These are phyloP conservation scores for Xylophagus ater DNA, from an alignment of 2,888 invertebrate species.

Conservation along the genomic window DNA sequence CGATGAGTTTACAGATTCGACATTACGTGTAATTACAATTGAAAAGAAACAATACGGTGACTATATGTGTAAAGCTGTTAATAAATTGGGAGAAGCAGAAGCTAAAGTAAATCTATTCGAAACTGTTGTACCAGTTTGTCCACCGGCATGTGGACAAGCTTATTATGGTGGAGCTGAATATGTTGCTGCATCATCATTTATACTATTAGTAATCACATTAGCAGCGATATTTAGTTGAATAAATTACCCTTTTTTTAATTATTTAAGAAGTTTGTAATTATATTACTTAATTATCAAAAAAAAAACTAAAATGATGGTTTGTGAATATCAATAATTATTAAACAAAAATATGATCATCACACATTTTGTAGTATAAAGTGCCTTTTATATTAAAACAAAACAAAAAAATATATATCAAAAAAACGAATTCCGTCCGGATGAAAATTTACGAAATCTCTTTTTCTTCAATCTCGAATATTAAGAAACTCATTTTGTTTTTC, in stretches of 20 bases:
- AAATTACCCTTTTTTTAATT: slow-evolving; percentile 15
- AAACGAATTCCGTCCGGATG: too few species aligned
- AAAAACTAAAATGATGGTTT: too few species aligned
- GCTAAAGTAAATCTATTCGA: slow-evolving; percentile 74
- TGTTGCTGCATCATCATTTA: slow-evolving; percentile 37
- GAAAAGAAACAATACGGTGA: slow-evolving; percentile 82
- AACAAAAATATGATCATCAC: too few species aligned
- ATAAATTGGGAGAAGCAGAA: slow-evolving; percentile 75
- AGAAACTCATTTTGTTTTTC: too few species aligned
- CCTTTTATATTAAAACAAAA: too few species aligned
- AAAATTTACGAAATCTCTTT: too few species aligned
- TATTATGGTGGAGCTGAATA: slow-evolving; percentile 30
- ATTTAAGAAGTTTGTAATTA: too few species aligned
- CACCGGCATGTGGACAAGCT: slow-evolving; percentile 66
- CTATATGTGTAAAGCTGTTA: slow-evolving; percentile 78
- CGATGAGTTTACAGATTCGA: slow-evolving; percentile 86
- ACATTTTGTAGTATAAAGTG: too few species aligned
- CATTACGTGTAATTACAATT: slow-evolving; percentile 76
- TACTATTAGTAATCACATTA: slow-evolving; percentile 42
- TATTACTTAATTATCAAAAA: too few species aligned
- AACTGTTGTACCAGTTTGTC: slow-evolving; percentile 84
- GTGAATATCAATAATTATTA: too few species aligned
- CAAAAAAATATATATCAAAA: too few species aligned
- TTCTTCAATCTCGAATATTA: too few species aligned
- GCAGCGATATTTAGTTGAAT: slow-evolving; percentile 35